Evolutionary conservation across 2,888 invertebrate genomes (phyloP).

Genomic region (Pristionchus maxplancki): DNA sequence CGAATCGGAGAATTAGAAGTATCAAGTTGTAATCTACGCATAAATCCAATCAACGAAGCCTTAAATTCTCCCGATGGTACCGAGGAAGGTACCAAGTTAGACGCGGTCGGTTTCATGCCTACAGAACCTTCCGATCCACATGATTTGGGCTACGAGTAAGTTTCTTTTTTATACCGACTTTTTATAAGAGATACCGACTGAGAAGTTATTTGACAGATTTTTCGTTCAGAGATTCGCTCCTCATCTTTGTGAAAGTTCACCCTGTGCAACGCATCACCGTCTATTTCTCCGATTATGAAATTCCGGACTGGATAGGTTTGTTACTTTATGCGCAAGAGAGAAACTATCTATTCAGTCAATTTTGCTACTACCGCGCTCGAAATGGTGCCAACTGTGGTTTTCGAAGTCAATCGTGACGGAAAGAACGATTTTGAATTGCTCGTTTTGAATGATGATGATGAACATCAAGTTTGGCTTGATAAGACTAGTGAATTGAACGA

Average conservation of each 20-base stretch:
- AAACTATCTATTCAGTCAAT: neutral
- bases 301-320: neutral
- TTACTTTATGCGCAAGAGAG: neutral
- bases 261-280: neutral
- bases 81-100: neutral
- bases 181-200: too few relatives aligned
- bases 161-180: too few relatives aligned
- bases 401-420: neutral
- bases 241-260: neutral
- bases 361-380: neutral
- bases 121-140: neutral
- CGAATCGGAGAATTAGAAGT: too few relatives aligned
- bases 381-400: neutral
- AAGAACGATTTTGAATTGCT: neutral
- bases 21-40: too few relatives aligned
- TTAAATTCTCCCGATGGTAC: too few relatives aligned
- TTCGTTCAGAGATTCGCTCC: neutral
- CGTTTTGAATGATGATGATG: neutral
- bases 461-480: too few relatives aligned
- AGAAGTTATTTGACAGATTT: too few relatives aligned
- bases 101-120: neutral
- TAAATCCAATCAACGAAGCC: neutral
- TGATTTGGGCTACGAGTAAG: too few relatives aligned
- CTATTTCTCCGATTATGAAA: neutral
- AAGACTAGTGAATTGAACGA: too few relatives aligned